Evolutionary conservation across 2,797 vertebrate species (phyloP).

Genomic region (Hapalemur alaotrensis): DNA sequence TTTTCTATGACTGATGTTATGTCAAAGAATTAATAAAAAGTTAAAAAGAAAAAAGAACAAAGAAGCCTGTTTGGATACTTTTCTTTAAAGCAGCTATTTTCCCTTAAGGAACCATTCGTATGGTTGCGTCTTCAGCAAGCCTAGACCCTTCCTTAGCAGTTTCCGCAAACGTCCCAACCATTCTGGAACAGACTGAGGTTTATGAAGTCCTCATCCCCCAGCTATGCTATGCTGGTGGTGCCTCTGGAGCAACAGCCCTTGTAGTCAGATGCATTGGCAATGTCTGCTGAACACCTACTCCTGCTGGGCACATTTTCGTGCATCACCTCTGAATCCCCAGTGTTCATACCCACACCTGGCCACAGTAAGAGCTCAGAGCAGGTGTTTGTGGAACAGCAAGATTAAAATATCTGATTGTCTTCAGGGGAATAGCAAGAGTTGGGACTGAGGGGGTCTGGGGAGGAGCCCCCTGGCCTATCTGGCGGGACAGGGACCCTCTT

Average conservation of each 20-base stretch:
- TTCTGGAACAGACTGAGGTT: background rate
- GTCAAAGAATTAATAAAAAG: no score
- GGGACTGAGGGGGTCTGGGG: background rate
- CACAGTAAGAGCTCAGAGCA: background rate
- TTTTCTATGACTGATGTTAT: no score
- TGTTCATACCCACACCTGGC: background rate
- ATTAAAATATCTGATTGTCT: background rate
- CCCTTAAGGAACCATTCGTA: background rate
- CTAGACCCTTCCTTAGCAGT: background rate
- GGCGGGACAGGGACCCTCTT: background rate
- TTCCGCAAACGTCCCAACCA: background rate
- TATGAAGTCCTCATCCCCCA: background rate
- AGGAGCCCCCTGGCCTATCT: background rate
- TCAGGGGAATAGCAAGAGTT: background rate
- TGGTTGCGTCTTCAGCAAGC: background rate
- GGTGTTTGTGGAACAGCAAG: background rate
- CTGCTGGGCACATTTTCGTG: background rate
- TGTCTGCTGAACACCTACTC: background rate
- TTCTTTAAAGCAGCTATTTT: conserved; percentile 30
- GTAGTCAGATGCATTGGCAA: background rate
- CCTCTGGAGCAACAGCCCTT: background rate
- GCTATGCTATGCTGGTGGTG: background rate
- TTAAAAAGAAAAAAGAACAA: no score
- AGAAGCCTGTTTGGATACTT: background rate
- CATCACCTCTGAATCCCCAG: background rate